These are phyloP conservation scores for Murina feae DNA, from an alignment of 2,113 vertebrate species.

Conservation along the genomic window DNA sequence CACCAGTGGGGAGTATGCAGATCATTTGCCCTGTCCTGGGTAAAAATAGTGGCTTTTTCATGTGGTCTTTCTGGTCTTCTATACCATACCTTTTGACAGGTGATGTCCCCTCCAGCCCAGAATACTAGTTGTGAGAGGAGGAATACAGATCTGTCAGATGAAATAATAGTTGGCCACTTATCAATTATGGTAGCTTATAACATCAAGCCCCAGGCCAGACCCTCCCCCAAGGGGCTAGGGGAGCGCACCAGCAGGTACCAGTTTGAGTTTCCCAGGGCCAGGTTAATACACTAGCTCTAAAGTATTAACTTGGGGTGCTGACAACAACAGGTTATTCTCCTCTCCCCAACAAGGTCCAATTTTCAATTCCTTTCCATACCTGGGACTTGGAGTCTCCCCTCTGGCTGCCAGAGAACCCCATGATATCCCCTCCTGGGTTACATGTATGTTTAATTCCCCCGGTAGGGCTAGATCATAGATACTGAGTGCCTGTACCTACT, in stretches of 20 bases:
- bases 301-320: not conserved
- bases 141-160: not conserved
- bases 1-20: not conserved
- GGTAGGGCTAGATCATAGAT: not conserved
- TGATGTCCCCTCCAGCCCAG: not conserved
- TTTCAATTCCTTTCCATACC: not conserved
- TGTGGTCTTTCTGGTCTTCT: not conserved
- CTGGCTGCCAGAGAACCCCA: not conserved
- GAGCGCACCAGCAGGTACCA: not conserved
- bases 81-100: not conserved
- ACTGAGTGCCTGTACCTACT: not conserved
- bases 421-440: not conserved
- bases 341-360: not conserved
- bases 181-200: not conserved
- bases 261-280: not conserved
- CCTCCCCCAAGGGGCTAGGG: not conserved
- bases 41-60: not conserved
- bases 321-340: not conserved
- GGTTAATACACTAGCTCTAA: not conserved
- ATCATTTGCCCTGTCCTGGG: not conserved
- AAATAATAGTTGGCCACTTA: not conserved
- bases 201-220: not conserved
- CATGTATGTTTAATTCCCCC: not conserved
- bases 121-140: not conserved
- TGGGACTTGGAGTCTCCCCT: not conserved